Evolutionary conservation across 2,113 vertebrate species (phyloP), one percentile per base, ranked within the genome.

Genomic region (Rhodinocichla rosea): DNA sequence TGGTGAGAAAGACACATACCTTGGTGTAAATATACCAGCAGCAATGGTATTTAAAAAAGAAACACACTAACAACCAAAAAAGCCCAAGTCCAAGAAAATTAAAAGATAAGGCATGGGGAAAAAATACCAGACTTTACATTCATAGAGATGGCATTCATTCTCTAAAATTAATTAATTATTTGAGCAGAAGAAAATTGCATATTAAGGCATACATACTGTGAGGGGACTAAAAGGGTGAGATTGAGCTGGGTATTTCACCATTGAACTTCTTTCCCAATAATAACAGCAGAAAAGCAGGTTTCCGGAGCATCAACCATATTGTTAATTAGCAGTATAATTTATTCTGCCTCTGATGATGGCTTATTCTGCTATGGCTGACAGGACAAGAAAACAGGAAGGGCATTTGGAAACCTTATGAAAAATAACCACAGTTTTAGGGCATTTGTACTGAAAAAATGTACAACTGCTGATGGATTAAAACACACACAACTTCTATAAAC

Each of bases 311-410:
- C 87, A 82, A 94, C 26, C 77, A 86, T 86, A 85, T 52, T 97
- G 35, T 69, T 97, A 97, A 98, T 98, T 98, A 97, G 76, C 56
- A 89, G 57, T 37, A 94, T 96, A 94, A 97, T 97, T 97, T 47
- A 26, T 56, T 85, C 47, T 97, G 84, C 52, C 45, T 86, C 87
- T 79, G 80, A 84, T 86, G 92, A 95, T 83, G 69, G 50, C 55
- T 97, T 96, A 83, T 89, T 97, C 42, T 92, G 55, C 50, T 96
- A 83, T 85, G 93, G 81, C 53, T 97, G 77, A 86, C 73, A 93
- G 78, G n/a, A 88, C 40, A 89, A 55, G 65, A 90, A 95, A 96
- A 83, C 47, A 91, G 63, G 57, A 93, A 94, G 92, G 78, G 68
- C 42, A 42, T 94, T 96, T 85, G 80, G 70, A 97, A 96, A 85